Conservation (phyloP, 2,888 invertebrate genomes). For the Leptopilina drosophilae region DNA sequence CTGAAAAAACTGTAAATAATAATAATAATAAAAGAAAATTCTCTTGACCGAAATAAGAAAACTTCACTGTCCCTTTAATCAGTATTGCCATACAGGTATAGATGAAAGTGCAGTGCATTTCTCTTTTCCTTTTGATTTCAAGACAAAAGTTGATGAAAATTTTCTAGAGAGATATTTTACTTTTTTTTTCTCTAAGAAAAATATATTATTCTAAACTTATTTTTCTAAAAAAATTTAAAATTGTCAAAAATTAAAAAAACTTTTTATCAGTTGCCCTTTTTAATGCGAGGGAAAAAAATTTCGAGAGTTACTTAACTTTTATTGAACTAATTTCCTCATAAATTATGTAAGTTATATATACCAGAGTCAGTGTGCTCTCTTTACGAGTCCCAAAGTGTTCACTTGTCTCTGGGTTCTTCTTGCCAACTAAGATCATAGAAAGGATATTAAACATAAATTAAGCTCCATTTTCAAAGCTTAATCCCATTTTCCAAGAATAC, state of each 20-base stretch:
- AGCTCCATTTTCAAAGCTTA: constrained; percentile 14
- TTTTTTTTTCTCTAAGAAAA: not conserved
- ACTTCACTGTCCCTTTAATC: not conserved
- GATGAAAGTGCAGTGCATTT: not conserved
- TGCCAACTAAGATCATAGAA: not conserved
- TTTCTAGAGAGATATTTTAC: not conserved
- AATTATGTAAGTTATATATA: constrained; percentile 2
- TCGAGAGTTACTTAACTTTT: not conserved
- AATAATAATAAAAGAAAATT: not conserved
- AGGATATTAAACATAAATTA: constrained; percentile 12
- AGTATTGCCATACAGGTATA: not conserved
- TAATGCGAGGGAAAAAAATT: not conserved
- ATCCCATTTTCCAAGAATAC: constrained; percentile 22
- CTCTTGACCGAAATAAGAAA: not conserved
- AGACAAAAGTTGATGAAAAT: not conserved
- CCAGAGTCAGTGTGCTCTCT: not conserved
- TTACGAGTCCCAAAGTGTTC: constrained; percentile 17
- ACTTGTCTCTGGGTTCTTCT: not conserved
- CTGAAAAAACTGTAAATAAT: no score
- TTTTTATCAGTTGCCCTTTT: not conserved
- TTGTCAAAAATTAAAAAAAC: not conserved
- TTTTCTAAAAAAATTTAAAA: not conserved
- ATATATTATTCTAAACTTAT: not conserved
- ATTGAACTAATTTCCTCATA: not conserved
- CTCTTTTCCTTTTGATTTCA: not conserved